Base-by-base conservation (phyloP, 2,888 invertebrate species). In the Parascotia fuliginaria region DNA sequence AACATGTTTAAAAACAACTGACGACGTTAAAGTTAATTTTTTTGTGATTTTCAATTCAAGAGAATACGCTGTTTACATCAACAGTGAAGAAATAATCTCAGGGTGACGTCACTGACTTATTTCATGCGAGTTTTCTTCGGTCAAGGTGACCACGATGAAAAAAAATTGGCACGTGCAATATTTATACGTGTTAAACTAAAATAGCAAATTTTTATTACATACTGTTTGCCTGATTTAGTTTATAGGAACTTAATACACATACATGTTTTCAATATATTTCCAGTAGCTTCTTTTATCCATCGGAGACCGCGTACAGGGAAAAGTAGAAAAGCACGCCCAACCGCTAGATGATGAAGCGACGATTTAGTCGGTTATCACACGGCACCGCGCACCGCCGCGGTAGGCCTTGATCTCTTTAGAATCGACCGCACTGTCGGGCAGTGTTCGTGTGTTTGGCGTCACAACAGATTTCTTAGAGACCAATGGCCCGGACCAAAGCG, bases 81-180 rank as follows among this genome's bases (percentile, higher is more conserved):
- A 14, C 4, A 46, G 31, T 31, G 11, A 0, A 33, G 19, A 63
- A 52, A 44, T 22, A 33, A 9, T n/a, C 4, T 29, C 19, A 14
- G 24, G 1, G 13, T 16, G 28, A 41, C 32, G 51, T 46, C 31
- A 39, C 6, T 1, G n/a, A 9, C 19, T 33, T 42, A 28, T 43
- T 22, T 24, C 29, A 39, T 33, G 19, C 39, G 31, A 31, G 15
- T 46, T 48, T 47, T 38, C 24, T 13, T 15, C 31, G 41, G 37
- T 42, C 47, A 47, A 47, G 28, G 41, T 9, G 11, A 47, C 1
- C 27, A 6, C 3, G 9, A 27, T 13, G 6, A 36, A 2, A 11
- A 9, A 36, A 49, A 59, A 52, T 68, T 66, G 69, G 69, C 69
- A 61, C 15, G 28, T 34, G 6, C 32, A 47, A 47, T 41, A 45